Conservation (phyloP, 2,888 invertebrate genomes). For the Augochlorella aurata region DNA sequence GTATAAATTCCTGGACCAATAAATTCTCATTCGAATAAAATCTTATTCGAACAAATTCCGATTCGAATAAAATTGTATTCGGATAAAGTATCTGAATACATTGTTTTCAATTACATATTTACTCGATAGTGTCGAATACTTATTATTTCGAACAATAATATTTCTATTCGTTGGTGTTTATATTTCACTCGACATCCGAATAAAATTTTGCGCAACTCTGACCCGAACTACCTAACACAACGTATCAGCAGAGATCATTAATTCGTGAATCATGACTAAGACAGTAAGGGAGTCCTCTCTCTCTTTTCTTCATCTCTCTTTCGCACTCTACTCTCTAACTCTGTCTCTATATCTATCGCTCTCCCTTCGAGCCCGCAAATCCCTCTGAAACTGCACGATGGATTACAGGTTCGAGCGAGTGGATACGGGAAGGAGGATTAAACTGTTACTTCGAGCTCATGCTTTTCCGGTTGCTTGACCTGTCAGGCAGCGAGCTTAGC, state of each 20-base stretch:
- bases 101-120: too few species aligned
- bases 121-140: too few species aligned
- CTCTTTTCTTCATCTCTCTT: background rate
- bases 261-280: constrained; percentile 7
- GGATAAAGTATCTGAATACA: too few species aligned
- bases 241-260: background rate
- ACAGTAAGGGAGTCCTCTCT: background rate
- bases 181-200: too few species aligned
- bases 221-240: too few species aligned
- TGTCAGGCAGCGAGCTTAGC: constrained; percentile 58
- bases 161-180: too few species aligned
- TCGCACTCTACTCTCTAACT: background rate
- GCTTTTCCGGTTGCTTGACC: constrained; percentile 66
- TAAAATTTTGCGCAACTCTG: too few species aligned
- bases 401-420: constrained; percentile 39
- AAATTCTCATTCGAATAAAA: too few species aligned
- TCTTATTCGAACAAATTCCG: too few species aligned
- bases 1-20: too few species aligned
- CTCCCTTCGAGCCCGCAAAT: constrained; percentile 19
- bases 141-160: too few species aligned
- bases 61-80: too few species aligned
- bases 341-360: background rate
- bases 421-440: constrained; percentile 61
- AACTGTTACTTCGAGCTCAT: constrained; percentile 61
- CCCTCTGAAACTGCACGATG: constrained; percentile 39